These are phyloP conservation scores for Ochropleura leucogaster DNA, from an alignment of 2,888 invertebrate species.

Conservation along the genomic window DNA sequence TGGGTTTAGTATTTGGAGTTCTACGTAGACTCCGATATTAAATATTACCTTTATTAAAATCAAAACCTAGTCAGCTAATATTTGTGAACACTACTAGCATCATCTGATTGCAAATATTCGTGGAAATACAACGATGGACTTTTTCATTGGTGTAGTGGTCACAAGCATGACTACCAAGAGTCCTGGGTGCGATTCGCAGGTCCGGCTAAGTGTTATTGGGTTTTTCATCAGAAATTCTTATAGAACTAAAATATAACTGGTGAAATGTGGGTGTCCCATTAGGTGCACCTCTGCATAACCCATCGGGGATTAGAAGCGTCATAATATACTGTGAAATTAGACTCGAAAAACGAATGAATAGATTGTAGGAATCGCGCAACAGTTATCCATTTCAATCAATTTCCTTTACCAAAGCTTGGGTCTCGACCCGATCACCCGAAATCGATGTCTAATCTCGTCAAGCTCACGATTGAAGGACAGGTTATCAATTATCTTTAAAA, in stretches of 20 bases:
- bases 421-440: constrained; percentile 7
- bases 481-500: constrained; percentile 65
- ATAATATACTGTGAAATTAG: too few relatives aligned
- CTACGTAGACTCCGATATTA: background rate
- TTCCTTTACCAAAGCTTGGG: background rate
- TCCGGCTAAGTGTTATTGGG: too few relatives aligned
- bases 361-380: background rate
- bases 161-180: too few relatives aligned
- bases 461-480: constrained; percentile 22
- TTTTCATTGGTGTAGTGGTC: too few relatives aligned
- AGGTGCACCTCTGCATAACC: too few relatives aligned
- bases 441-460: constrained; percentile 33
- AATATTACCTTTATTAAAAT: constrained; percentile 11
- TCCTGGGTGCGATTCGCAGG: too few relatives aligned
- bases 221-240: too few relatives aligned
- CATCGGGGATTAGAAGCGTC: too few relatives aligned
- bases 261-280: too few relatives aligned
- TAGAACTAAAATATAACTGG: too few relatives aligned
- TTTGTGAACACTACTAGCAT: background rate
- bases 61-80: background rate
- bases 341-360: background rate
- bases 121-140: background rate
- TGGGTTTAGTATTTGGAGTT: constrained; percentile 5
- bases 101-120: background rate
- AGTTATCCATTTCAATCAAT: constrained; percentile 11